Percentiles rank a stretch among this genome's conserved stretches.
phyloP scores from a whole-genome alignment of 2,113 vertebrate species.

The Rhinichthys klamathensis region DNA sequence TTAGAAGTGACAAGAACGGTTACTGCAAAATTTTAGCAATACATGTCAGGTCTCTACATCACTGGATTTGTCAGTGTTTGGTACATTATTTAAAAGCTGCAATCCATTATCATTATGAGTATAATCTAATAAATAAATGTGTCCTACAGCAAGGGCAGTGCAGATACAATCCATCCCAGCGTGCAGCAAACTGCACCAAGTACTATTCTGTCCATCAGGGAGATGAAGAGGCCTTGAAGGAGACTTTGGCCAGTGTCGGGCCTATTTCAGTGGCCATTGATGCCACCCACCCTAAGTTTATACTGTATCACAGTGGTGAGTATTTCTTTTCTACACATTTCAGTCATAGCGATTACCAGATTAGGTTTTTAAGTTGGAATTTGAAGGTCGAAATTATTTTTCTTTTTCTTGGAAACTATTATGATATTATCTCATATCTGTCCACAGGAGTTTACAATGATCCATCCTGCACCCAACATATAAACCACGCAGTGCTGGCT shows the following conservation, averaged over 20 bases:
- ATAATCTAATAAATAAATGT: neutral
- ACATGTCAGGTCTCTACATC: neutral
- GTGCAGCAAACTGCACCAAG: conserved; percentile 83
- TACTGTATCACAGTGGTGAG: conserved; percentile 82
- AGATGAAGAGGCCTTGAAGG: conserved; percentile 75
- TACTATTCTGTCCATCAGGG: conserved; percentile 69
- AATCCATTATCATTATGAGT: neutral
- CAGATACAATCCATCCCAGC: conserved; percentile 69
- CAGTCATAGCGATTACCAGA: neutral
- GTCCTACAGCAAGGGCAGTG: conserved; percentile 76
- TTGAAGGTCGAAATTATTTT: accelerated
- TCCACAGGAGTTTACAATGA: conserved; percentile 87
- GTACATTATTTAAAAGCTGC: neutral
- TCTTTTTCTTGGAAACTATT: neutral
- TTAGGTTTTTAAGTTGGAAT: neutral
- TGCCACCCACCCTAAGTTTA: conserved; percentile 74
- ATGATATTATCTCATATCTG: neutral
- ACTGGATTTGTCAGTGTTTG: neutral
- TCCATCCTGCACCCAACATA: conserved; percentile 68
- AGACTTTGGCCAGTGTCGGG: conserved; percentile 80
- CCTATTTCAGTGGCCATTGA: conserved; percentile 89
- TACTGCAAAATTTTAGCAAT: neutral
- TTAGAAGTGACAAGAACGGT: neutral
- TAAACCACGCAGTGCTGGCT: conserved; percentile 85
- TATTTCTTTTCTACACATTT: neutral